Conservation (phyloP, 2,888 invertebrate genomes). For the Mantis religiosa region DNA sequence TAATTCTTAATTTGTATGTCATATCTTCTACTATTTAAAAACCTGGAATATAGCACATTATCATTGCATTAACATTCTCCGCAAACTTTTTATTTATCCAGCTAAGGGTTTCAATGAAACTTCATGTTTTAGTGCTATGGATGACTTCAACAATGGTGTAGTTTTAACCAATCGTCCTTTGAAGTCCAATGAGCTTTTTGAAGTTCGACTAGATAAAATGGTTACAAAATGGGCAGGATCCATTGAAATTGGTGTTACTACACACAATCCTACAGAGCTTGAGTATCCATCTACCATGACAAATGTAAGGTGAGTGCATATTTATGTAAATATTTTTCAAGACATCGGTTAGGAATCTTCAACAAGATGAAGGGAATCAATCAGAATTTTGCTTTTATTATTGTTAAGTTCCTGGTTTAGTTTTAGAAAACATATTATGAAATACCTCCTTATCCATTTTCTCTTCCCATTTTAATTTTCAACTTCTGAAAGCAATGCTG, state of each 20-base stretch:
- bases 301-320: slow-evolving; percentile 65
- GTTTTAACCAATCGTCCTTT: slow-evolving; percentile 83
- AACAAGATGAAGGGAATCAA: no score
- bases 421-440: no score
- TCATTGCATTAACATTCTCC: not conserved
- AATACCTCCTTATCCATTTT: no score
- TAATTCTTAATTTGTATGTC: no score
- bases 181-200: slow-evolving; percentile 85
- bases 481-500: no score
- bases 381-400: no score
- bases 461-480: no score
- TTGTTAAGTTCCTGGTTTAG: no score
- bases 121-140: slow-evolving; percentile 63
- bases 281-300: slow-evolving; percentile 94
- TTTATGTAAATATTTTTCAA: no score
- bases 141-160: slow-evolving; percentile 92
- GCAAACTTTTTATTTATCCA: not conserved
- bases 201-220: slow-evolving; percentile 84
- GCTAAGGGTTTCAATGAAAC: slow-evolving; percentile 3
- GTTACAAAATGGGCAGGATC: slow-evolving; percentile 94
- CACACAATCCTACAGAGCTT: slow-evolving; percentile 79
- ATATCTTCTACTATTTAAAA: no score
- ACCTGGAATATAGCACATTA: no score
- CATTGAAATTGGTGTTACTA: slow-evolving; percentile 90
- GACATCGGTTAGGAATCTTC: no score